Evolutionary conservation across 1,140 invertebrate species (phyloP), one percentile per base, ranked within the genome.

Genomic region (Temnothorax nylanderi): DNA sequence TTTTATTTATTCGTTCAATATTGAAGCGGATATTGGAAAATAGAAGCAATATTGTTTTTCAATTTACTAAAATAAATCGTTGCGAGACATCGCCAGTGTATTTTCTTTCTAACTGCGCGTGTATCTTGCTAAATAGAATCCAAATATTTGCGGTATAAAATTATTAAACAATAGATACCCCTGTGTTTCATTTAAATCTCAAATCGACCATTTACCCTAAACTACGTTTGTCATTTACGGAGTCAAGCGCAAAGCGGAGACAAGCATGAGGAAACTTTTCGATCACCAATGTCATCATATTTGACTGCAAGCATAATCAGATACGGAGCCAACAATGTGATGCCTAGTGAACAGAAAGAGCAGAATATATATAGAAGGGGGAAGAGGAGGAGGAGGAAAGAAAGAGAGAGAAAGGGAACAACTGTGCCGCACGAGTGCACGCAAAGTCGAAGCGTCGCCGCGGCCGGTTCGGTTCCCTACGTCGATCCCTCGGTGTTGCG

Each of bases 341-440:
- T 62, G 56, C 6, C 67, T 44, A 49, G 11, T 13, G 18, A 16
- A 49, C 54, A 60, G 18, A 74, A 58, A 49, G 51, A 69, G n/a
- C 64, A n/a, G 64, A 80, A 32, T n/a, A 37, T 49, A 21, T 44
- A 21, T 18, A 47, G 58, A 64, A 16, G 11, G 32, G n/a, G 11
- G 51, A 5, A 58, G 75, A 34, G 34, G 47, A 56, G 60, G 65
- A 74, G 32, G n/a, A 37, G 16, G 16, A 32, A 16, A 34, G 34
- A 41, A 10, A 65, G 56, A 47, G 32, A 77, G 56, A 72, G 34
- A 71, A 56, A 78, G 44, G 60, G n/a, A 47, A 75, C 26, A 41
- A 51, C 34, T 18, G 84, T 78, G 81, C 64, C 69, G 77, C 77
- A 85, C 88, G 86, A 87, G 78, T 85, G 78, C 78, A 72, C 85